phyloP scores from a whole-genome alignment of 2,113 vertebrate species.

The Corydoras sp. region DNA sequence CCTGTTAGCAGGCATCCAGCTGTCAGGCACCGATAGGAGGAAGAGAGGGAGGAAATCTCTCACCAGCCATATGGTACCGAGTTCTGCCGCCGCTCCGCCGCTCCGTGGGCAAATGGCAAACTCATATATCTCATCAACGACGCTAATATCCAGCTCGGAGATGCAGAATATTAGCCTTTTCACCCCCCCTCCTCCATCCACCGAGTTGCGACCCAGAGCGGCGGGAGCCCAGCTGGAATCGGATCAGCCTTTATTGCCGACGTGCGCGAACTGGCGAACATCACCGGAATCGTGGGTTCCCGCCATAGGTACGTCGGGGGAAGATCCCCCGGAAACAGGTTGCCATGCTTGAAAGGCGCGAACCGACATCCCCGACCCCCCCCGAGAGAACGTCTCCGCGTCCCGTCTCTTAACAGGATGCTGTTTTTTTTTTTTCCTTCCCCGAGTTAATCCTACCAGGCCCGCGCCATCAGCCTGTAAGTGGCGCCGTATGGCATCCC shows the following conservation, averaged over 20 bases:
- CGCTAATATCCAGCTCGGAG: constrained; percentile 69
- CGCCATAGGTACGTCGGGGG: too few relatives aligned
- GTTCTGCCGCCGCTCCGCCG: constrained; percentile 77
- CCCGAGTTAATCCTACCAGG: constrained; percentile 67
- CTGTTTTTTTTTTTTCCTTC: constrained; percentile 51
- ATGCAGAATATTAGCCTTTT: constrained; percentile 54
- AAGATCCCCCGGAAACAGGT: constrained; percentile 36
- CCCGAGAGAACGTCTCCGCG: constrained; percentile 58
- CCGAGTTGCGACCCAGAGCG: constrained; percentile 18
- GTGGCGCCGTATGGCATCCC: constrained; percentile 60
- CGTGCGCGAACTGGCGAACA: constrained; percentile 23
- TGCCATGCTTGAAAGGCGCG: constrained; percentile 42
- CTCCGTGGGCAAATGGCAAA: constrained; percentile 74
- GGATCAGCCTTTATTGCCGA: constrained; percentile 1
- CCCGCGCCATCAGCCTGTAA: constrained; percentile 59
- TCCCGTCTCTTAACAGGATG: constrained; percentile 62
- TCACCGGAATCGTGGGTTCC: not conserved
- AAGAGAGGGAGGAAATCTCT: constrained; percentile 80
- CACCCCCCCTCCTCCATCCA: constrained; percentile 38
- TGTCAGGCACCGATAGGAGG: constrained; percentile 80
- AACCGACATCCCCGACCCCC: constrained; percentile 50
- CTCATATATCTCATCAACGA: constrained; percentile 73
- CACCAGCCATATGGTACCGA: constrained; percentile 89
- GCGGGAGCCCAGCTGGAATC: constrained; percentile 18
- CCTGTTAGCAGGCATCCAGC: constrained; percentile 91